Evolutionary conservation across 2,888 invertebrate genomes (phyloP).

Genomic region (Lithodes maja): DNA sequence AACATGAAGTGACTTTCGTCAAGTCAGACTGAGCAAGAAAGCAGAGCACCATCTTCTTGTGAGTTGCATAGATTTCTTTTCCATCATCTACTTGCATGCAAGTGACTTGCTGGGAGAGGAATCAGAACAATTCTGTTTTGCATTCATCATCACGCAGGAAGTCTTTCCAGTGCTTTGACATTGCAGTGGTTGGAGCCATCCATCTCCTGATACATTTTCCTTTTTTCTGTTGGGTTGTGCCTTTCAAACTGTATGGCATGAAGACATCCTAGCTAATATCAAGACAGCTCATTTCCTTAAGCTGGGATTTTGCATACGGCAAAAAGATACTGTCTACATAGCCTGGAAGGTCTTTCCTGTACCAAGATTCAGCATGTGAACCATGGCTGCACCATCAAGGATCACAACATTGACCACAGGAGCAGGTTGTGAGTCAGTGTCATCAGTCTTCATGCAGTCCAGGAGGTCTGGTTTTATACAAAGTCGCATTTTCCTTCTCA

Average conservation of each 20-base stretch:
- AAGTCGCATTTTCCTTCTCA: conserved; percentile 20
- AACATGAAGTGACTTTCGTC: conserved; percentile 22
- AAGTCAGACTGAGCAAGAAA: conserved; percentile 24
- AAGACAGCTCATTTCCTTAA: conserved; percentile 21
- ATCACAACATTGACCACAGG: conserved; percentile 31
- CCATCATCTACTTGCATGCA: conserved; percentile 16
- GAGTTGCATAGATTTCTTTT: conserved; percentile 19
- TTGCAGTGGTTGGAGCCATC: conserved; percentile 4
- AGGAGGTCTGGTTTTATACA: conserved; percentile 23
- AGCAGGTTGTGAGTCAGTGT: conserved; percentile 23
- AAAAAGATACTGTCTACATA: conserved; percentile 17
- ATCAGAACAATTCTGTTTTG: conserved; percentile 32
- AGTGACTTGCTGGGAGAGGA: conserved; percentile 17
- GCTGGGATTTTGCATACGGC: conserved; percentile 14
- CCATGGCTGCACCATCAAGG: conserved; percentile 42
- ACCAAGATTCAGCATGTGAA: conserved; percentile 25
- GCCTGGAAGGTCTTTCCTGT: conserved; percentile 28
- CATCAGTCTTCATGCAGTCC: conserved; percentile 29
- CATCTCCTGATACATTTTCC: conserved; percentile 32
- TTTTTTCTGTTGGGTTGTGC: conserved; percentile 19
- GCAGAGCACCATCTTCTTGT: conserved; percentile 20
- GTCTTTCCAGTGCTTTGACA: conserved; percentile 26
- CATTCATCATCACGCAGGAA: conserved; percentile 6
- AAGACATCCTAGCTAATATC: conserved; percentile 22
- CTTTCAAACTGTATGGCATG: conserved; percentile 19